Conservation (phyloP, 2,888 invertebrate genomes). For the Amphipoea lucens region DNA sequence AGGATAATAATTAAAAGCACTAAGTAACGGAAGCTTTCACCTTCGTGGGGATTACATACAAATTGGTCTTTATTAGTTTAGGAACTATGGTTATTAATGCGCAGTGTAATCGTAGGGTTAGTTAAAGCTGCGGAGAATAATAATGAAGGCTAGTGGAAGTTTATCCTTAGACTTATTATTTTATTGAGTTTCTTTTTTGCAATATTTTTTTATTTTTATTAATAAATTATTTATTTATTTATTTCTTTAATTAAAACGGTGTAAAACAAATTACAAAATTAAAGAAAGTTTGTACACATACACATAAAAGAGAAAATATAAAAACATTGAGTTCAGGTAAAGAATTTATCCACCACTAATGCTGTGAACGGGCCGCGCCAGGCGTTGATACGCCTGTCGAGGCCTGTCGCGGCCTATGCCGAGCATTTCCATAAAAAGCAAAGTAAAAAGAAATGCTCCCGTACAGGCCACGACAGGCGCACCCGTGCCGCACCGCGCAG, state of each 20-base stretch:
- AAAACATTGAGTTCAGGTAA: no score
- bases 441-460: no score
- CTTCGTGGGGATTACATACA: conserved; percentile 48
- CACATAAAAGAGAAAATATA: no score
- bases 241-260: neutral
- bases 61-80: conserved; percentile 51
- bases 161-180: neutral
- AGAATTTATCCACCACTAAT: no score
- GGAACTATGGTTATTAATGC: conserved; percentile 34
- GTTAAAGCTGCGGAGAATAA: conserved; percentile 21
- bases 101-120: conserved; percentile 4
- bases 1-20: conserved; percentile 60
- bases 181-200: neutral
- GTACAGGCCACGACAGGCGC: neutral
- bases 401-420: neutral
- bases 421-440: no score
- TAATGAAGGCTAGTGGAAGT: neutral
- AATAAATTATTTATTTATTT: neutral
- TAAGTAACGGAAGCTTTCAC: conserved; percentile 23
- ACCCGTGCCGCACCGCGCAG: neutral
- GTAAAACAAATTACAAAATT: no score
- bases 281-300: no score
- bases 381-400: neutral
- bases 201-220: neutral
- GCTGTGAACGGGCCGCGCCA: neutral